Base-by-base conservation (phyloP, 2,113 vertebrate species). In the Chionodraco myersi region DNA sequence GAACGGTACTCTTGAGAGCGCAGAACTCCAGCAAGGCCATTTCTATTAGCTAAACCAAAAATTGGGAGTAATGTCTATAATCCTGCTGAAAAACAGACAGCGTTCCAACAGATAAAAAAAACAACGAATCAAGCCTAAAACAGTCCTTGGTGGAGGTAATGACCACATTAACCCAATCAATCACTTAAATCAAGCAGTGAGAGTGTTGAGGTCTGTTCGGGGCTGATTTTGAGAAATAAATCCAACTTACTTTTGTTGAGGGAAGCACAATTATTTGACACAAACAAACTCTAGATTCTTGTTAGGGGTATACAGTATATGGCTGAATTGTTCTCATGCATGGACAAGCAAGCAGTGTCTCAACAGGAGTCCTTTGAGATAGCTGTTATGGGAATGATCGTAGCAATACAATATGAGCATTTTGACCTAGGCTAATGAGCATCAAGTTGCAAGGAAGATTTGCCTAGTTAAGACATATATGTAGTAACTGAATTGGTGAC, bases 401-500 rank as follows among this genome's bases (percentile, higher is more conserved):
- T 30, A 21, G 79, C n/a, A 30, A 23, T 48, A 15, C 5, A 68
- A 47, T 26, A 4, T 52, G 62, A 73, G 34, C 67, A 72, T 71
- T 68, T 47, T 79, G 61, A 79, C 57, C 72, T 64, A 7, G 47
- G 14, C 47, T 82, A 79, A 86, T 66, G 47, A 79, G 54, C 59
- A 78, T 59, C 54, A 61, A 49, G 23, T 36, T 65, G 18, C 11
- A 45, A 77, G 57, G 5, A 30, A 60, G 11, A 65, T 16, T 52
- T 21, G 12, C 54, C 5, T 41, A 16, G 21, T 23, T 54, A 54
- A 21, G 36, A 78, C 13, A 65, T 59, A 2, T 41, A 54, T 44
- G 23, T 10, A 36, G 54, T 6, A 13, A 16, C 21, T 67, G 62
- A 15, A 30, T 15, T n/a, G 1, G 1, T 67, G 10, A 41, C n/a